These are phyloP conservation scores for Ophraella communa DNA, from an alignment of 2,888 invertebrate genomes.

Conservation along the genomic window DNA sequence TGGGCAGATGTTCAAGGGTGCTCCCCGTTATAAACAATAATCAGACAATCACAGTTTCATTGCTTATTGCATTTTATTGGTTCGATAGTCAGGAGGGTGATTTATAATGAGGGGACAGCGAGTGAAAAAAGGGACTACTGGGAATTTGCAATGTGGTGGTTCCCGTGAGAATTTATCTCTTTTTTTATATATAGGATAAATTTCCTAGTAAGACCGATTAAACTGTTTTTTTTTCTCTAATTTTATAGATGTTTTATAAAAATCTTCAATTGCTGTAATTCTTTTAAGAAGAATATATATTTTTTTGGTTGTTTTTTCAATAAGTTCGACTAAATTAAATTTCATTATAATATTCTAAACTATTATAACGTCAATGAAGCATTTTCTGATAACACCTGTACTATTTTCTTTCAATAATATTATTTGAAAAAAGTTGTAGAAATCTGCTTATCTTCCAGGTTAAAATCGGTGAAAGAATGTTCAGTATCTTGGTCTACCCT, in stretches of 20 bases:
- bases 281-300: no score
- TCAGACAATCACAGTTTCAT: constrained; percentile 23
- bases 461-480: neutral
- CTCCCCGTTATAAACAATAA: constrained; percentile 26
- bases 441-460: neutral
- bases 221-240: no score
- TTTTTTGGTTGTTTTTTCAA: no score
- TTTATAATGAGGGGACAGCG: neutral
- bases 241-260: no score
- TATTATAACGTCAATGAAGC: no score
- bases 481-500: neutral
- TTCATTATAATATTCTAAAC: no score
- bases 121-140: neutral
- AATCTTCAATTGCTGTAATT: no score
- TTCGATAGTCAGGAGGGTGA: constrained; percentile 18
- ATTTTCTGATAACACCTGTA: no score
- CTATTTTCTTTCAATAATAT: neutral
- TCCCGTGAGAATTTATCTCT: constrained; percentile 8
- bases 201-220: no score
- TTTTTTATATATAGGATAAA: neutral
- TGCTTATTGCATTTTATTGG: constrained; percentile 22
- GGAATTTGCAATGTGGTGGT: neutral
- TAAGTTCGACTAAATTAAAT: no score
- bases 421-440: neutral
- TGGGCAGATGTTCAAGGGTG: constrained; percentile 22